Conservation (phyloP, 2,113 vertebrate species). For the Nerophis lumbriciformis region DNA sequence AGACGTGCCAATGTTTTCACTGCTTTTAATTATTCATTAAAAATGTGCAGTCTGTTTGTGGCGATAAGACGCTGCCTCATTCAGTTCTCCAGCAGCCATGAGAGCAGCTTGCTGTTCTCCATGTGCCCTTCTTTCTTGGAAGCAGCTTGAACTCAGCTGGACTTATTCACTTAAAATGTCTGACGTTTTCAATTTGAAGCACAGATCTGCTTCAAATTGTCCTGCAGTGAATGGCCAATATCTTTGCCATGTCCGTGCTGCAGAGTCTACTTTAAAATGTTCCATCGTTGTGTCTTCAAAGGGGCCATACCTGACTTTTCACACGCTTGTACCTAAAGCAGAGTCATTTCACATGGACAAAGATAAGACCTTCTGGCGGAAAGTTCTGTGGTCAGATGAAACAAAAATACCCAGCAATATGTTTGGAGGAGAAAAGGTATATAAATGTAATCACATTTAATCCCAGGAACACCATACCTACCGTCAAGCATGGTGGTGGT, state of each 20-base stretch:
- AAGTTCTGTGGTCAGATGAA: too few species aligned
- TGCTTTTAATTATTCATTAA: constrained; percentile 60
- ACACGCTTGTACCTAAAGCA: too few species aligned
- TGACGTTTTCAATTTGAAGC: constrained; percentile 36
- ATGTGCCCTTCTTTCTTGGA: constrained; percentile 18
- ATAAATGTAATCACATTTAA: too few species aligned
- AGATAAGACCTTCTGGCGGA: too few species aligned
- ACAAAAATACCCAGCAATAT: too few species aligned
- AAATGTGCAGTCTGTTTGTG: constrained; percentile 59
- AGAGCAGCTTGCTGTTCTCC: constrained; percentile 35
- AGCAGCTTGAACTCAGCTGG: constrained; percentile 22
- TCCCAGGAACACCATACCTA: too few species aligned
- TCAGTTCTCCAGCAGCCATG: constrained; percentile 30
- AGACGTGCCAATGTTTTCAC: constrained; percentile 43
- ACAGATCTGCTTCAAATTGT: constrained; percentile 14
- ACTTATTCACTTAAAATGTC: constrained; percentile 26
- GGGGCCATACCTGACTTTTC: too few species aligned
- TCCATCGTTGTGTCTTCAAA: not conserved
- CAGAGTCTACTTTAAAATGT: not conserved
- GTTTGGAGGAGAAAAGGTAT: too few species aligned
- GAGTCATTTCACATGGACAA: too few species aligned
- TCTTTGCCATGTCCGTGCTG: constrained; percentile 3
- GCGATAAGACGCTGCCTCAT: constrained; percentile 50
- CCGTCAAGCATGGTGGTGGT: too few species aligned
- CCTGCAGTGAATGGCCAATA: constrained; percentile 1